A percentile compares a stretch with the other conserved stretches of the same genome.
These are phyloP conservation scores for Pectinophora gossypiella DNA, from an alignment of 1,140 invertebrate species.

Conservation along the genomic window DNA sequence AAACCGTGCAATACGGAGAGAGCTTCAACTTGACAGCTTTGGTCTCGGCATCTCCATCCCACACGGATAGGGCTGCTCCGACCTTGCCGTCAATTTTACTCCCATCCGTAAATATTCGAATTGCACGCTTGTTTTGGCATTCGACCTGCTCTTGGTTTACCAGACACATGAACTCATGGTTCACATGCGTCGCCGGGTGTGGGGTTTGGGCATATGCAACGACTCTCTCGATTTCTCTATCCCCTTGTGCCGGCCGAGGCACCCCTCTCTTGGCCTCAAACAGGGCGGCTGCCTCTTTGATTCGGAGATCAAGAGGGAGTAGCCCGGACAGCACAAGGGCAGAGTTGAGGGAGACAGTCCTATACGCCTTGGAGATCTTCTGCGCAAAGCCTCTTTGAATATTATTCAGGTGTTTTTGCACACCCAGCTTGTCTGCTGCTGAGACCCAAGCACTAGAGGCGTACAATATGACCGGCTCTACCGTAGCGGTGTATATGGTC, in stretches of 20 bases:
- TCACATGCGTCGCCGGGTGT: background rate
- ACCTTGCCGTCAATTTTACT: conserved; percentile 1
- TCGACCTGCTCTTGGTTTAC: background rate
- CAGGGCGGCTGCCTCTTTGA: background rate
- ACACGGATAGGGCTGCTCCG: background rate
- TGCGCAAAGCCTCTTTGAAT: too few species aligned
- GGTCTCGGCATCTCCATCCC: background rate
- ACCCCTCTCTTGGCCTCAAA: background rate
- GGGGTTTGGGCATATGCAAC: background rate
- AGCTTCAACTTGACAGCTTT: background rate
- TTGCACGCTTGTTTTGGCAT: background rate
- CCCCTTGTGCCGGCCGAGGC: too few species aligned
- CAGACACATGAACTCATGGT: background rate
- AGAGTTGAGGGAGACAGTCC: background rate
- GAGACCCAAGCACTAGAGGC: too few species aligned
- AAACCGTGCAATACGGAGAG: conserved; percentile 11
- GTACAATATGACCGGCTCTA: too few species aligned
- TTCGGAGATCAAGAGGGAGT: background rate
- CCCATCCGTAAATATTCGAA: conserved; percentile 1
- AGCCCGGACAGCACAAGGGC: background rate
- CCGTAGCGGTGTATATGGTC: too few species aligned
- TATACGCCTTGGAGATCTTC: background rate
- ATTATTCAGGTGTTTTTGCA: too few species aligned
- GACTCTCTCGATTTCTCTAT: background rate
- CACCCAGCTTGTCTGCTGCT: too few species aligned